phyloP scores from a whole-genome alignment of 2,113 vertebrate genomes.

The Neodon shergylaensis region DNA sequence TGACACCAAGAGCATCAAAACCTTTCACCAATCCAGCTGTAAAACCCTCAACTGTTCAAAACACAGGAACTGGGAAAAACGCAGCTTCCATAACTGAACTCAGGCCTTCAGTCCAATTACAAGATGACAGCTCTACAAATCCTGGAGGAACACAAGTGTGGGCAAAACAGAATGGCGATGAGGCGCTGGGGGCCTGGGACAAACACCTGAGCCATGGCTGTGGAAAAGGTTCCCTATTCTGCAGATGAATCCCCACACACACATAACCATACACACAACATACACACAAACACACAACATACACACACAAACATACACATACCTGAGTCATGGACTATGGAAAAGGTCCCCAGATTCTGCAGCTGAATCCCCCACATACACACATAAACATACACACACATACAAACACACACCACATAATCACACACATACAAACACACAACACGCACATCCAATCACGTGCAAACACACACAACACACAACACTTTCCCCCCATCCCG shows the following conservation, averaged over 20 bases:
- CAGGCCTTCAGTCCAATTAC: slow-evolving; percentile 66
- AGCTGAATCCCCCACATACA: not conserved
- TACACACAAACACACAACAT: not conserved
- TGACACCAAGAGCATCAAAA: slow-evolving; percentile 69
- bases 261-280: not conserved
- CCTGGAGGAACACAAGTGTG: slow-evolving; percentile 59
- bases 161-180: slow-evolving; percentile 59
- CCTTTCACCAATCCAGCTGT: slow-evolving; percentile 67
- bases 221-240: slow-evolving; percentile 50
- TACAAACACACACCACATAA: too few relatives aligned
- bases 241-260: not conserved
- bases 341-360: slow-evolving; percentile 46
- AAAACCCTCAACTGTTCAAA: slow-evolving; percentile 76
- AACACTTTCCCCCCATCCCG: not conserved
- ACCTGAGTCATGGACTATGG: not conserved
- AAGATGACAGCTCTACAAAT: slow-evolving; percentile 61
- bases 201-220: slow-evolving; percentile 62
- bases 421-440: too few relatives aligned
- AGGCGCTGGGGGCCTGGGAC: not conserved
- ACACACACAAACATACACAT: too few relatives aligned
- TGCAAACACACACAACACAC: not conserved
- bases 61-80: slow-evolving; percentile 47
- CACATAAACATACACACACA: not conserved
- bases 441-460: too few relatives aligned
- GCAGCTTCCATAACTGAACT: slow-evolving; percentile 65